A percentile compares a stretch with the other conserved stretches of the same genome.
phyloP scores from a whole-genome alignment of 2,797 vertebrate species.

The Tauraco hartlaubi region DNA sequence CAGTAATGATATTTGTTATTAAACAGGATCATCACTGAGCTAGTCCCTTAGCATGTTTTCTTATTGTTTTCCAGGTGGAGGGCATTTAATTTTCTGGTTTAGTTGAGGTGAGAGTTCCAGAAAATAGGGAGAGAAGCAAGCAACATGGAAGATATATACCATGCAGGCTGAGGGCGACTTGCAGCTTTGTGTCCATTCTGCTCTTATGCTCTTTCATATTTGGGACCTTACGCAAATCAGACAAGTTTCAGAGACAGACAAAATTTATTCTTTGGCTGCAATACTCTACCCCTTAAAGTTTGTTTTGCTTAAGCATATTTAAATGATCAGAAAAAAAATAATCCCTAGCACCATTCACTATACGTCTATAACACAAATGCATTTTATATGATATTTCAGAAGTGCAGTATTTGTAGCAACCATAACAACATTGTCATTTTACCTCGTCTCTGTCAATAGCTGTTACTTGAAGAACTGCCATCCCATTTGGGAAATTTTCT shows the following conservation, averaged over 20 bases:
- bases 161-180: not conserved
- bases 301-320: not conserved
- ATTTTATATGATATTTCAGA: not conserved
- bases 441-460: conserved; percentile 83
- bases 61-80: not conserved
- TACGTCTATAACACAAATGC: not conserved
- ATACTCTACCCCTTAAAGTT: not conserved
- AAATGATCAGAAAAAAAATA: not conserved
- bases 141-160: not conserved
- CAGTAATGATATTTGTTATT: not conserved
- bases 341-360: not conserved
- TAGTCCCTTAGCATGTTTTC: not conserved
- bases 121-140: not conserved
- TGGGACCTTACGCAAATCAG: not conserved
- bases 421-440: not conserved
- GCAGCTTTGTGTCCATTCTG: not conserved
- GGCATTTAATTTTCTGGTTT: not conserved
- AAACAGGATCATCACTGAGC: not conserved
- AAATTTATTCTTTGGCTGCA: not conserved
- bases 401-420: not conserved
- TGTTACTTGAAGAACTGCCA: conserved; percentile 70
- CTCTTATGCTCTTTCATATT: not conserved
- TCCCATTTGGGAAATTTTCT: conserved; percentile 79
- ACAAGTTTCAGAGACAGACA: not conserved
- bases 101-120: not conserved